These are phyloP conservation scores for Cataglyphis livida DNA, from an alignment of 2,888 invertebrate genomes.

Conservation along the genomic window DNA sequence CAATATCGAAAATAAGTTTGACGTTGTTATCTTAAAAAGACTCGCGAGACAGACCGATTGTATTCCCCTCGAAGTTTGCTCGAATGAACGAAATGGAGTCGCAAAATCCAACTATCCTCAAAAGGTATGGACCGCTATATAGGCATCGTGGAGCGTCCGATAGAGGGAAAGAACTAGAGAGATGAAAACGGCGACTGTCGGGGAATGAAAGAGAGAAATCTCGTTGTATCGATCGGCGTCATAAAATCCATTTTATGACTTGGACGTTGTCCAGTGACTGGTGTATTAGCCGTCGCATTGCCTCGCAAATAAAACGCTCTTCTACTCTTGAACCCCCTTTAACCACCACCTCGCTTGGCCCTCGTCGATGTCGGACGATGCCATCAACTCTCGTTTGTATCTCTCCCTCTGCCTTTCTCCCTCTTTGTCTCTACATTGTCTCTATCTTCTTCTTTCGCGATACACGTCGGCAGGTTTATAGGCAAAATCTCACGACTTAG, in stretches of 20 bases:
- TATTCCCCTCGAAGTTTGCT: constrained; percentile 56
- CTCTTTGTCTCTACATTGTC: constrained; percentile 40
- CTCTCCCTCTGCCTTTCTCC: constrained; percentile 57
- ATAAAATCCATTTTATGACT: constrained; percentile 85
- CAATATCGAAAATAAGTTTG: constrained; percentile 24
- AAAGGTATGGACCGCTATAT: constrained; percentile 73
- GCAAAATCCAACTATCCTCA: constrained; percentile 69
- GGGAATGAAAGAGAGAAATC: constrained; percentile 77
- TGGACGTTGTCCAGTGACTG: constrained; percentile 85
- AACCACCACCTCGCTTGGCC: constrained; percentile 75
- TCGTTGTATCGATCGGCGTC: constrained; percentile 84
- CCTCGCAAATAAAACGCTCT: constrained; percentile 84
- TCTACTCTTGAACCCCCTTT: constrained; percentile 81
- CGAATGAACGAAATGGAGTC: constrained; percentile 74
- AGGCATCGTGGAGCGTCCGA: constrained; percentile 70
- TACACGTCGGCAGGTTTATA: constrained; percentile 76
- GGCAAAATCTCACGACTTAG: constrained; percentile 73
- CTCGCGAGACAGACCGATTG: constrained; percentile 61
- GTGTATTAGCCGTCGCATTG: constrained; percentile 85
- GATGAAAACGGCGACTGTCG: constrained; percentile 63
- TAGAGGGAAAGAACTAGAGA: constrained; percentile 52
- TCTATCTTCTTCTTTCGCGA: constrained; percentile 55
- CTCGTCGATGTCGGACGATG: constrained; percentile 75
- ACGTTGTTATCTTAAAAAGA: constrained; percentile 63
- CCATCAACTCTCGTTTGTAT: constrained; percentile 78